These are phyloP conservation scores for Okapia johnstoni DNA, from an alignment of 2,113 vertebrate species.

Conservation along the genomic window DNA sequence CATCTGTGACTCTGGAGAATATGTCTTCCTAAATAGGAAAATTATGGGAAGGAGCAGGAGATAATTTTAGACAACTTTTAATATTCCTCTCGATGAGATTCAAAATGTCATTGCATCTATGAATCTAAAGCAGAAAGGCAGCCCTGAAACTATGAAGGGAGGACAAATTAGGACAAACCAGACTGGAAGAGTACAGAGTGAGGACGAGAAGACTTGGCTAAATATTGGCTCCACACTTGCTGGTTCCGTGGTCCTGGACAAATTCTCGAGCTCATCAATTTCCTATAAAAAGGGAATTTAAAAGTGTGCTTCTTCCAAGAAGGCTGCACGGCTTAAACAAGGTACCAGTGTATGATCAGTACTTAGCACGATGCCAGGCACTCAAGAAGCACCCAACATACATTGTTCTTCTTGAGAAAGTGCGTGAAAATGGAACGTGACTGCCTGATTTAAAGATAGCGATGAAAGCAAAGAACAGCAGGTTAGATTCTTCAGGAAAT, in stretches of 20 bases:
- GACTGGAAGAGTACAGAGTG: neutral
- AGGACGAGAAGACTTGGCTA: neutral
- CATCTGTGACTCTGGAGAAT: neutral
- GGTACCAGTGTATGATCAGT: neutral
- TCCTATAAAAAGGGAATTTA: neutral
- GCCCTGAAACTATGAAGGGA: neutral
- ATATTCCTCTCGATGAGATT: slow-evolving; percentile 14
- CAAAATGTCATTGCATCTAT: slow-evolving; percentile 31
- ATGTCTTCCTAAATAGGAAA: neutral
- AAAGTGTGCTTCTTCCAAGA: neutral
- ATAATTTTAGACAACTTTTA: slow-evolving; percentile 48
- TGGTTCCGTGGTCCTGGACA: neutral
- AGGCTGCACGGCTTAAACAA: neutral
- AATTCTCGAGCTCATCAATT: neutral
- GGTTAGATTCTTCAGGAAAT: neutral
- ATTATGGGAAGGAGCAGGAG: slow-evolving; percentile 28
- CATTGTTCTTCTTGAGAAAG: neutral
- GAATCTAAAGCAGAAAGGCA: slow-evolving; percentile 12
- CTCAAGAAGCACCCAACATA: neutral
- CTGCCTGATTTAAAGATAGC: neutral
- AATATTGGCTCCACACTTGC: neutral
- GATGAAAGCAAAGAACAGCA: neutral
- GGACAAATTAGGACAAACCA: neutral
- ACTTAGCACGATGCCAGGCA: neutral
- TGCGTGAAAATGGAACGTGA: neutral